Conservation (phyloP, 2,888 invertebrate genomes). For the Phortica okadai region DNA sequence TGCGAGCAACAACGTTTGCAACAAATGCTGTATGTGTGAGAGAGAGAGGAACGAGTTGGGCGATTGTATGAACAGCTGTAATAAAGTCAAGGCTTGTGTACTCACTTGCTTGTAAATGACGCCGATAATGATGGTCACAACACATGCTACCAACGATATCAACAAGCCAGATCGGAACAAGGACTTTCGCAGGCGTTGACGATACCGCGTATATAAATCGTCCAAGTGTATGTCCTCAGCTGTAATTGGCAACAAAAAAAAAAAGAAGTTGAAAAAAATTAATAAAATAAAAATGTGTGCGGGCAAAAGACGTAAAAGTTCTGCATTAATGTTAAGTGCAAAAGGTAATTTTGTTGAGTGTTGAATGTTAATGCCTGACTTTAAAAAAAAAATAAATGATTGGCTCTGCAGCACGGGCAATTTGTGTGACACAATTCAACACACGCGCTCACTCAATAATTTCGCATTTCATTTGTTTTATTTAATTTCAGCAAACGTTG, state of each 20-base stretch:
- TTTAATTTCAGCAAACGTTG: constrained; percentile 7
- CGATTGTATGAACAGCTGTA: not conserved
- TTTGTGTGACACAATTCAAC: constrained; percentile 5
- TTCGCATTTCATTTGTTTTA: not conserved
- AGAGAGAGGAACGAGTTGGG: not conserved
- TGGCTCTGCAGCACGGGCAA: not conserved
- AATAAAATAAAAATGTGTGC: not conserved
- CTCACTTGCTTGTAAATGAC: constrained; percentile 72
- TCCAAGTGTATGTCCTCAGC: constrained; percentile 76
- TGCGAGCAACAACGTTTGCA: constrained; percentile 68
- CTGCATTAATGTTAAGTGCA: constrained; percentile 26
- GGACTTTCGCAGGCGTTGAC: constrained; percentile 76
- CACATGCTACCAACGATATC: constrained; percentile 74
- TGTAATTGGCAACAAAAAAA: constrained; percentile 41
- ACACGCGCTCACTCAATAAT: not conserved
- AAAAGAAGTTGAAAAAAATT: constrained; percentile 2
- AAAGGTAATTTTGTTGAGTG: constrained; percentile 5
- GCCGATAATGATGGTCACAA: constrained; percentile 73
- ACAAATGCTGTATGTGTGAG: constrained; percentile 58
- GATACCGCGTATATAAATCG: constrained; percentile 76
- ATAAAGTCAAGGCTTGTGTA: constrained; percentile 14
- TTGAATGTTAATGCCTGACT: not conserved
- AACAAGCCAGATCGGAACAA: constrained; percentile 75
- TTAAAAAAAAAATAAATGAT: not conserved
- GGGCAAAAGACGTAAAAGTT: not conserved